Conservation (phyloP, 2,113 vertebrate species). For the Oreochromis aureus region DNA sequence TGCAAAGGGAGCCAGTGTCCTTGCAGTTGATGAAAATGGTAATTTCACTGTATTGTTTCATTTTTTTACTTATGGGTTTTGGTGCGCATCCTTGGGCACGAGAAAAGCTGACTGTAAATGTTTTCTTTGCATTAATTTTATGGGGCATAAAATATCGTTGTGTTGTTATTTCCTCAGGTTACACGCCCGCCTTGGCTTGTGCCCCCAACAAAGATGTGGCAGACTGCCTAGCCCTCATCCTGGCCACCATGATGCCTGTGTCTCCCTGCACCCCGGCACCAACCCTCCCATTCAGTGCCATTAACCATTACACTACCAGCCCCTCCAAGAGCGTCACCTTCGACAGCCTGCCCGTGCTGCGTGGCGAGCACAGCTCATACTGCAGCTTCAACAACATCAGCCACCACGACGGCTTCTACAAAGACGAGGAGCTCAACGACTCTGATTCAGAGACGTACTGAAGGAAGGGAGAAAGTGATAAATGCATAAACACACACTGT, state of each 20-base stretch:
- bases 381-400: slow-evolving; percentile 95
- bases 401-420: slow-evolving; percentile 84
- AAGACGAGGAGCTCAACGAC: slow-evolving; percentile 95
- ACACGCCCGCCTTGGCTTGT: slow-evolving; percentile 96
- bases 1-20: slow-evolving; percentile 95
- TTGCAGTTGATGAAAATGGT: slow-evolving; percentile 98
- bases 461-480: slow-evolving; percentile 29
- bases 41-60: slow-evolving; percentile 17
- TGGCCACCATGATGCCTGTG: slow-evolving; percentile 98
- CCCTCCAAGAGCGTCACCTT: slow-evolving; percentile 94
- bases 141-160: background rate
- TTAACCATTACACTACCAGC: slow-evolving; percentile 91
- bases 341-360: slow-evolving; percentile 85
- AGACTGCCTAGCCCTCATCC: slow-evolving; percentile 95
- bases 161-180: slow-evolving; percentile 71
- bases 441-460: slow-evolving; percentile 98
- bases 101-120: background rate
- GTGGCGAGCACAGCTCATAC: slow-evolving; percentile 86
- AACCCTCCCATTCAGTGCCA: slow-evolving; percentile 86
- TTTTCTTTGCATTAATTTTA: background rate
- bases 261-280: slow-evolving; percentile 85
- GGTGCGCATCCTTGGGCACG: background rate
- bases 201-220: slow-evolving; percentile 98
- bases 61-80: background rate
- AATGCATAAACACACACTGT: slow-evolving; percentile 55